Base-by-base conservation (phyloP, 2,113 vertebrate species). In the Solea solea region DNA sequence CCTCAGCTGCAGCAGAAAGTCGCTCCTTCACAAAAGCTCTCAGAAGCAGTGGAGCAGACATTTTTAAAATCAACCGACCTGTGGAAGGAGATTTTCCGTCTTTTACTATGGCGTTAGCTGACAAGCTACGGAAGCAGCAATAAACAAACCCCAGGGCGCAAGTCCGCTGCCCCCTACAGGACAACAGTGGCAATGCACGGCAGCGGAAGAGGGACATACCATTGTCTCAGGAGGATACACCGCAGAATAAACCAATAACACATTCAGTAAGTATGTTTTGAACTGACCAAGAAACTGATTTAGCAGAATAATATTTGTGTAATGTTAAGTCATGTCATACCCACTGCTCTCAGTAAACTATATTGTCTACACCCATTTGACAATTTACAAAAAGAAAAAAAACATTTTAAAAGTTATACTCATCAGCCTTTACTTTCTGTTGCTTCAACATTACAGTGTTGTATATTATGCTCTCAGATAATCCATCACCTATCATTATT, bases 1-100 rank as follows among this genome's bases (percentile, higher is more conserved):
- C 87, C 28, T 80, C 84, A 0, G 70, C 84, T 0, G 86, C 87
- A 2, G 86, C 80, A 1, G 69, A 71, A 7, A 90, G 67, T 3
- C 86, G 76, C 55, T 90, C 82, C 42, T 57, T 87, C 6, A 89
- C 72, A 3, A 85, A 82, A 0, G 78, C 72, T 67, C 46, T 73
- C 46, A 90, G 65, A 0, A 81, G 59, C 41, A 80, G 49, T 41
- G 63, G 62, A 4, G 58, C 2, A 14, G 82, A 81, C 84, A 87
- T 91, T 45, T 21, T 82, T 73, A 2, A 39, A 0, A 9, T 14
- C 34, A 34, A 3, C 34, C 3, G 34, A 34, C 34, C 34, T 6
- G 34, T 34, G 34, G 5, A 3, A 34, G 34, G 34, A 34, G 3
- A 6, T 34, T 34, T 34, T 34, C 34, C 34, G 34, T 34, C 3